Conservation (phyloP, 92 coral and sea anemone species). For the Blastomussa wellsi region DNA sequence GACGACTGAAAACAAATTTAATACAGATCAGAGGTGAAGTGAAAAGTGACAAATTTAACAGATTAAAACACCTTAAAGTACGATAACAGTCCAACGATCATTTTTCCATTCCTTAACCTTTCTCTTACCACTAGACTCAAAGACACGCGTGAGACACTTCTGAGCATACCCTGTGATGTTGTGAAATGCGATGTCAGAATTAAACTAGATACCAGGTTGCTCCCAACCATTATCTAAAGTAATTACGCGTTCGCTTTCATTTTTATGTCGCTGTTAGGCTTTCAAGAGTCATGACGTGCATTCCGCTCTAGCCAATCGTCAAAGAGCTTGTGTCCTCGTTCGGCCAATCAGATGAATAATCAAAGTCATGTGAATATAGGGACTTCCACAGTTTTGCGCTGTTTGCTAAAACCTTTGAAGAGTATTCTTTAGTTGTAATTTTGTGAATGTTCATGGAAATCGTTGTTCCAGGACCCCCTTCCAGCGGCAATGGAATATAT, state of each 20-base stretch:
- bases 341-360: background rate
- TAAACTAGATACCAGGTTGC: background rate
- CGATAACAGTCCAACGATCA: background rate
- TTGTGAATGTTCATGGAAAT: no score
- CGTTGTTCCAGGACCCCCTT: no score
- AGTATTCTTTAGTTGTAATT: no score
- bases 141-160: background rate
- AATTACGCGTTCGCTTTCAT: background rate
- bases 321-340: background rate
- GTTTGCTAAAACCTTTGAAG: no score
- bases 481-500: no score
- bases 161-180: background rate
- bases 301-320: background rate
- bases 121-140: background rate
- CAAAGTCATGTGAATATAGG: background rate
- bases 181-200: background rate
- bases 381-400: no score
- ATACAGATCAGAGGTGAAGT: background rate
- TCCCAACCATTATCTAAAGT: background rate
- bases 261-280: background rate
- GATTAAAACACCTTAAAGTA: background rate
- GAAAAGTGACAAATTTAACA: background rate
- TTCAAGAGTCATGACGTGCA: background rate
- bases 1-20: slow-evolving; percentile 10
- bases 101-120: background rate